A percentile compares a stretch with the other conserved stretches of the same genome.
Evolutionary conservation across 1,140 invertebrate species (phyloP).

Genomic region (Megalonaias nervosa): DNA sequence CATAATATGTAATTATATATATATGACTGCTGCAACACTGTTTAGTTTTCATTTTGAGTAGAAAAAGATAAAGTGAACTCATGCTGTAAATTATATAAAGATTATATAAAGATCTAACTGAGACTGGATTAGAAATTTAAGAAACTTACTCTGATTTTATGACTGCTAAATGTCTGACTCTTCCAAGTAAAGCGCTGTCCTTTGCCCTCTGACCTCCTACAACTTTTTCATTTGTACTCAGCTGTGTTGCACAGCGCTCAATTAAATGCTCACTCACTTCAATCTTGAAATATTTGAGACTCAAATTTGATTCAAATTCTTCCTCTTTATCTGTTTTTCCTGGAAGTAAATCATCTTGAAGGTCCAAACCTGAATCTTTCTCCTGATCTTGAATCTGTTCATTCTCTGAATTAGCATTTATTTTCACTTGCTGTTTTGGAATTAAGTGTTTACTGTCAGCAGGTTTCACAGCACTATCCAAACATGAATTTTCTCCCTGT

Average conservation of each 20-base stretch:
- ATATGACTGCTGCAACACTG: too few relatives aligned
- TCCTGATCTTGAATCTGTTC: not conserved
- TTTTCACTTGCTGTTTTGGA: slow-evolving; percentile 28
- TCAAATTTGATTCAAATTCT: slow-evolving; percentile 63
- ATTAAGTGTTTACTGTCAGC: slow-evolving; percentile 11
- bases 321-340: not conserved
- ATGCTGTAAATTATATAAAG: too few relatives aligned
- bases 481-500: slow-evolving; percentile 4
- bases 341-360: not conserved
- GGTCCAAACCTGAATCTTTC: not conserved
- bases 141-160: slow-evolving; percentile 53
- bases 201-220: slow-evolving; percentile 47
- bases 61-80: too few relatives aligned
- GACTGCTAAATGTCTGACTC: slow-evolving; percentile 59
- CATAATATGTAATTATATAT: too few relatives aligned
- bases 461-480: not conserved
- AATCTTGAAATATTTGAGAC: slow-evolving; percentile 60
- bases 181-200: slow-evolving; percentile 45
- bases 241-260: slow-evolving; percentile 63
- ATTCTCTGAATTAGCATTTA: slow-evolving; percentile 11
- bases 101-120: too few relatives aligned
- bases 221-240: slow-evolving; percentile 64
- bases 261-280: slow-evolving; percentile 61
- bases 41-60: too few relatives aligned
- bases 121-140: not conserved